These are phyloP conservation scores for Oceanodroma leucorhoa DNA, from an alignment of 2,797 vertebrate genomes.

Conservation along the genomic window DNA sequence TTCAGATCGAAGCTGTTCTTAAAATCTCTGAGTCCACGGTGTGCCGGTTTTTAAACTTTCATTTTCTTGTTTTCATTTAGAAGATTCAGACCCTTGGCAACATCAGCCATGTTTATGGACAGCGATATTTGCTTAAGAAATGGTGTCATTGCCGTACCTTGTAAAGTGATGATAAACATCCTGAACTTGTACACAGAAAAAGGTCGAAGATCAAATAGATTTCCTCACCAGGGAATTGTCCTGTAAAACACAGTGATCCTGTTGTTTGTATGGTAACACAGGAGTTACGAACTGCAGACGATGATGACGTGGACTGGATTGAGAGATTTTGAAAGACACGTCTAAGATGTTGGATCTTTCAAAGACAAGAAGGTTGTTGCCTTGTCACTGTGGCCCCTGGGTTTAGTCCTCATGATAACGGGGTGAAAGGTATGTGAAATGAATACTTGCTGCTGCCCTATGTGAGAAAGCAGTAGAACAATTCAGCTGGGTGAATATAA, in stretches of 20 bases:
- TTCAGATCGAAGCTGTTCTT: not conserved
- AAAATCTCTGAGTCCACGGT: not conserved
- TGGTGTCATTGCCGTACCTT: not conserved
- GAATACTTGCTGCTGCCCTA: not conserved
- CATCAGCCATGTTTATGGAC: not conserved
- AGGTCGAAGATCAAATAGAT: conserved; percentile 37
- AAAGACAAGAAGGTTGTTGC: not conserved
- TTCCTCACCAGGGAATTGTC: conserved; percentile 29
- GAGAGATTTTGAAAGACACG: not conserved
- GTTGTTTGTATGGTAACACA: not conserved
- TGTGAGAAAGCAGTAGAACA: not conserved
- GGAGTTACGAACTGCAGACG: not conserved
- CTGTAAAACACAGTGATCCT: not conserved
- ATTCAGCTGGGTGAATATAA: not conserved
- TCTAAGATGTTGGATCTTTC: not conserved
- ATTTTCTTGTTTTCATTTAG: not conserved
- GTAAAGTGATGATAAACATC: conserved; percentile 21
- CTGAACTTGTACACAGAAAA: conserved; percentile 11
- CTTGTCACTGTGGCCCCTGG: not conserved
- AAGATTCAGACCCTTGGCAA: not conserved
- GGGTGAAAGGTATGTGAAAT: not conserved
- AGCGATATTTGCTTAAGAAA: not conserved
- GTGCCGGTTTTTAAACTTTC: not conserved
- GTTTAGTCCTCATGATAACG: not conserved
- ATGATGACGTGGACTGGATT: not conserved